Evolutionary conservation across 2,888 invertebrate genomes (phyloP).

Genomic region (Capitulum mitella): DNA sequence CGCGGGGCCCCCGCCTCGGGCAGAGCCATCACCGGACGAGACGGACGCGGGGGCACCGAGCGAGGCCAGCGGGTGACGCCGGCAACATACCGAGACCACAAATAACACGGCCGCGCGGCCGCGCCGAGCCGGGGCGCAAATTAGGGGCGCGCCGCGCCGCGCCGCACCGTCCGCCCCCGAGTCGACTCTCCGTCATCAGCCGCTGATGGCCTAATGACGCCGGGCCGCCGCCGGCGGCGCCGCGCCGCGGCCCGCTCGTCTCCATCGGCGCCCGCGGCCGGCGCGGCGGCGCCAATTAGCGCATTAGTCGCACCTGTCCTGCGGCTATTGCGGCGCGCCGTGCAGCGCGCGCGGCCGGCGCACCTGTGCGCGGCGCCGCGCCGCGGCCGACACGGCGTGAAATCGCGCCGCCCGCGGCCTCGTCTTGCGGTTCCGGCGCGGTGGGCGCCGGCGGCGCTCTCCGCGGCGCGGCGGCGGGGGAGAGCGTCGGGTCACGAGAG

Average conservation of each 20-base stretch:
- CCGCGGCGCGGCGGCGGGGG: too few relatives aligned
- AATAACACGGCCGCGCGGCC: background rate
- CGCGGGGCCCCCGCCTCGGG: too few relatives aligned
- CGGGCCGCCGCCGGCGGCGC: background rate
- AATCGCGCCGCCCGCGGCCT: too few relatives aligned
- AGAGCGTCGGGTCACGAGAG: too few relatives aligned
- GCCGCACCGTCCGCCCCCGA: too few relatives aligned
- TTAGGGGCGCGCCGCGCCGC: background rate
- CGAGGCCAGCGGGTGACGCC: background rate
- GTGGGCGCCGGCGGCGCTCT: too few relatives aligned
- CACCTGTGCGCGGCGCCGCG: too few relatives aligned
- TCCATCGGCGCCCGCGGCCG: background rate
- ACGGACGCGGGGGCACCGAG: too few relatives aligned
- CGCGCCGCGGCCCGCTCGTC: background rate
- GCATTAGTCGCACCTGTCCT: background rate
- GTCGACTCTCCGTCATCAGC: too few relatives aligned
- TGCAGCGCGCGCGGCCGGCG: background rate
- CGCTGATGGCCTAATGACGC: background rate
- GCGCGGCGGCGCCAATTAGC: conserved; percentile 2
- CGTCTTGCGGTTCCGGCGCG: too few relatives aligned
- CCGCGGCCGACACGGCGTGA: too few relatives aligned
- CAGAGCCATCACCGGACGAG: background rate
- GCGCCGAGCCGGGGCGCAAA: background rate
- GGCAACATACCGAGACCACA: background rate
- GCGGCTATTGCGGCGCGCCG: background rate